Evolutionary conservation across 1,140 invertebrate species (phyloP), one percentile per base, ranked within the genome.

Genomic region (Drosophila tsacasi): DNA sequence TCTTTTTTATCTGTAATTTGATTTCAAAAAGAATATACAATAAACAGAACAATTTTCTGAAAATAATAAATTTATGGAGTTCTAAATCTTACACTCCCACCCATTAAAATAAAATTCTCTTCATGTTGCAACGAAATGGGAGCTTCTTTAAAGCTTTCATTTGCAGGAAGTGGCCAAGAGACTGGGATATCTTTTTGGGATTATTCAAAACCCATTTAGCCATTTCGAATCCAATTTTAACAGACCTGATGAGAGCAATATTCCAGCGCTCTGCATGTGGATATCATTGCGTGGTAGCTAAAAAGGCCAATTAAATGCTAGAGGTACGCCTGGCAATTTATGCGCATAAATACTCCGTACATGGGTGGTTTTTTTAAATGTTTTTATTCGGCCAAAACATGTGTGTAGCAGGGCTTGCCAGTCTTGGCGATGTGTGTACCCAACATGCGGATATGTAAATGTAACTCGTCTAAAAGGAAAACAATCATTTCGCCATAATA

Each of bases 401-500:
- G 21, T 42, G 35, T 32, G 40, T 46, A 10, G 13, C 21, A 7
- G 25, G 25, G 55, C 12, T 6, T 32, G 25, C 32, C 32, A n/a
- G 37, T 71, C 32, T 49, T 37, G 5, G 40, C 37, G 47, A 17
- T 65, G 37, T 65, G 27, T 27, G 63, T 54, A 27, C 39, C 37
- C 17, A 54, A 67, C 23, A 76, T 60, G 67, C 57, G 66, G n/a
- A 79, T 72, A 78, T 79, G 59, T 79, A 67, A 67, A 79, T 78
- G 52, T 72, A 58, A 77, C 42, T 69, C 37, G 75, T 49, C 58
- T 44, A 60, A 72, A 79, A 61, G 63, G 54, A 79, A 76, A 80
- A 80, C 78, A 80, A 80, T 80, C 81, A 90, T 90, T 91, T 85
- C 60, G 59, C 81, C 69, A 82, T 89, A 91, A 91, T 91, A 89